These are phyloP conservation scores for Poecilia picta DNA, from an alignment of 2,797 vertebrate species.

Conservation along the genomic window DNA sequence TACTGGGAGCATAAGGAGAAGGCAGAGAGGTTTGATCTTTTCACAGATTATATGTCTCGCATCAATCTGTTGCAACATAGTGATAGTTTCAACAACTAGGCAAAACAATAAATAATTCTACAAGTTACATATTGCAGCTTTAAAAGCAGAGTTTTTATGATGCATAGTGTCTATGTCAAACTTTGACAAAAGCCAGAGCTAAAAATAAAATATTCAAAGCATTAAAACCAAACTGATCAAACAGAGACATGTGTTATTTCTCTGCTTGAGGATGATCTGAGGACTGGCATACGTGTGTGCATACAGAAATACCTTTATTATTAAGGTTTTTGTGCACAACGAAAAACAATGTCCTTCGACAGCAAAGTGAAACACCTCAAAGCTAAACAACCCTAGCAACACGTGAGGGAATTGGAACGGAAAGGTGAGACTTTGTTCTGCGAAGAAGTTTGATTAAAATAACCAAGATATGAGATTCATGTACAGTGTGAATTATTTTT, in stretches of 20 bases:
- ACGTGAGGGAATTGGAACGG: no score
- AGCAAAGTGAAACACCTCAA: background rate
- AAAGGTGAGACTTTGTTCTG: background rate
- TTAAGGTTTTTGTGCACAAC: background rate
- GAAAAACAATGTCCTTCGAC: background rate
- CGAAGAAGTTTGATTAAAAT: background rate
- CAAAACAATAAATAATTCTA: no score
- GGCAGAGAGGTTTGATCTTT: no score
- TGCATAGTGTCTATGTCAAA: background rate
- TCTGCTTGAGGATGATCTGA: background rate
- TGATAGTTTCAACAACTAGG: no score
- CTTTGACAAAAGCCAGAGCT: background rate
- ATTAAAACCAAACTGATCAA: background rate
- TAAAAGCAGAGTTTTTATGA: background rate
- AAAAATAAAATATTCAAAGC: background rate
- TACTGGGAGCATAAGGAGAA: no score
- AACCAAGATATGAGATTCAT: background rate
- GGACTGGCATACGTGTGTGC: background rate
- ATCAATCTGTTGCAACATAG: no score
- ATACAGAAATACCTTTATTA: background rate
- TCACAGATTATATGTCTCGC: no score
- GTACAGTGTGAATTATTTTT: no score
- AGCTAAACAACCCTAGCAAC: no score
- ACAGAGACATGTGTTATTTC: background rate
- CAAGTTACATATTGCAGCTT: no score